A percentile compares a stretch with the other conserved stretches of the same genome.
These are phyloP conservation scores for Drosophila nigritarsus DNA, from an alignment of 2,888 invertebrate genomes.

Conservation along the genomic window DNA sequence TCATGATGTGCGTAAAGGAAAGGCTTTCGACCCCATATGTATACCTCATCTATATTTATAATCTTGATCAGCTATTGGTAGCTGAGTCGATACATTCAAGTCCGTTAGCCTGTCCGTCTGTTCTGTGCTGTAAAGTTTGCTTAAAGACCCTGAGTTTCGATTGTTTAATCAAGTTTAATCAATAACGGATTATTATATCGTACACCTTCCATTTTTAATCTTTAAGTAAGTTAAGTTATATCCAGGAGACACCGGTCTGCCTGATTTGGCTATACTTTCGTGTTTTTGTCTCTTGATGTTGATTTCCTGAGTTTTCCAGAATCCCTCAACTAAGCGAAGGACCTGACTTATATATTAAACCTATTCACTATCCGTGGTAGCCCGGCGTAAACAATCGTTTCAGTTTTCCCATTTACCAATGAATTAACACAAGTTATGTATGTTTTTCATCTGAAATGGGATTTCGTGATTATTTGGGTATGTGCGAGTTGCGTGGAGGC, in stretches of 20 bases:
- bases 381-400: constrained; percentile 35
- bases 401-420: constrained; percentile 29
- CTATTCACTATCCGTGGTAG: neutral
- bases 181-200: neutral
- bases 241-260: neutral
- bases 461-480: constrained; percentile 39
- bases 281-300: neutral
- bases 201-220: neutral
- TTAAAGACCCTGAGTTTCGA: neutral
- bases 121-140: neutral
- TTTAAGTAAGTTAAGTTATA: neutral
- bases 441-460: constrained; percentile 51
- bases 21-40: neutral
- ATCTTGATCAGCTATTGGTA: neutral
- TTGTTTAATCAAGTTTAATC: neutral
- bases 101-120: neutral
- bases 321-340: neutral
- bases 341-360: neutral
- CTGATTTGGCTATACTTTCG: neutral
- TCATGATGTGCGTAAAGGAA: neutral
- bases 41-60: neutral
- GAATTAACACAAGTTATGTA: constrained; percentile 59
- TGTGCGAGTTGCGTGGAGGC: constrained; percentile 4
- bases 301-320: neutral
- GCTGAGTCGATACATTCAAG: neutral